Base-by-base conservation (phyloP, 1,140 invertebrate species). In the Calephelis nemesis region DNA sequence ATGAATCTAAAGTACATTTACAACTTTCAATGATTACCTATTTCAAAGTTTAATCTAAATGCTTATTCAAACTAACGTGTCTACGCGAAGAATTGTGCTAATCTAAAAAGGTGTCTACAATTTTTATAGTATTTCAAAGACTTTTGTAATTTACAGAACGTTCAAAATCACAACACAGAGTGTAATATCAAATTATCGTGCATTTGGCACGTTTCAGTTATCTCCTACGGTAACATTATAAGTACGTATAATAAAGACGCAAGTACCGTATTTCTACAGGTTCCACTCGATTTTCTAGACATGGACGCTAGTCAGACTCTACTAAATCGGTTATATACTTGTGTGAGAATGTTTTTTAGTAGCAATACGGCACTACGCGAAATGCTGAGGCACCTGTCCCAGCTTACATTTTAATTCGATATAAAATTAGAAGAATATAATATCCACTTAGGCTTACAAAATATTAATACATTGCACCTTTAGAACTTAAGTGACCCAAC, bases 101-200 rank as follows among this genome's bases (percentile, higher is more conserved):
- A 84, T 91, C 88, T 91, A 90, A 84, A 86, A 84, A 90, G 79
- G 80, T 85, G 83, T 85, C 87, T 89, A 91, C 87, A 84, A 83
- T 88, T 78, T 82, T 74, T 77, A 83, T 84, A 88, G 76, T 87
- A 85, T 84, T 87, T 87, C 70, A 90, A 90, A 90, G 87, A 89
- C 71, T 83, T 85, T 87, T 79, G 82, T 91, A 90, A 83, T 90
- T 83, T 91, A 91, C 89, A 91, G 89, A 91, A 89, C 85, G 78
- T 88, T 89, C 85, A 90, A 90, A 90, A 90, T 91, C 89, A 91
- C 89, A 91, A 91, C 89, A 91, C 89, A 91, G 89, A 91, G 89
- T 91, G 89, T 90, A 90, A 89, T 90, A 88, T 90, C 85, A 88
- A 81, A 90, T 88, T 88, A 84, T 82, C 86, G 87, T 88, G 87